phyloP scores from a whole-genome alignment of 2,113 vertebrate genomes.

The Lycaon pictus region DNA sequence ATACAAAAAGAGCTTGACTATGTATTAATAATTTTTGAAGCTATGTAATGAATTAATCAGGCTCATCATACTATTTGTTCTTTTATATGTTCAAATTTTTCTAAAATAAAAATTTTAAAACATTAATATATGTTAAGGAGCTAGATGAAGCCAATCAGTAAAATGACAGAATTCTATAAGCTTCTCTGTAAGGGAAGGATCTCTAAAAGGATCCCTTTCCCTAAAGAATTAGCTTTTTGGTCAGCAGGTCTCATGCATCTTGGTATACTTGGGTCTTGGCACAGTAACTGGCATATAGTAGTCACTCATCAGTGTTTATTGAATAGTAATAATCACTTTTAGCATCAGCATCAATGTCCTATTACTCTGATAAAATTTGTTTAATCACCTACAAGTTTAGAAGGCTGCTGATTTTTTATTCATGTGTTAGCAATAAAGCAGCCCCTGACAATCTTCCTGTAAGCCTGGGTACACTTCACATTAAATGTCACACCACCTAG shows the following conservation, averaged over 20 bases:
- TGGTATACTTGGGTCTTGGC: background rate
- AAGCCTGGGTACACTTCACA: background rate
- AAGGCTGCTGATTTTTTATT: background rate
- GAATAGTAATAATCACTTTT: background rate
- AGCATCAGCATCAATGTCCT: background rate
- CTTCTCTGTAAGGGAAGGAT: background rate
- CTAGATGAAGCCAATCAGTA: background rate
- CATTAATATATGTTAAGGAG: background rate
- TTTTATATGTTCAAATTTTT: background rate
- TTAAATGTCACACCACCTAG: background rate
- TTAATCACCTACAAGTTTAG: background rate
- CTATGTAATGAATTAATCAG: background rate
- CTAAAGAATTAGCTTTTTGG: background rate
- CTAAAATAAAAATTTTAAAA: background rate
- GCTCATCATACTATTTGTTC: background rate
- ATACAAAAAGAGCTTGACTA: background rate
- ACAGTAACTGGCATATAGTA: background rate
- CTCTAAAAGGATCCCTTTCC: too few species aligned
- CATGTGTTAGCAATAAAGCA: background rate
- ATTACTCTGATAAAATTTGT: background rate
- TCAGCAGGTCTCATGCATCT: background rate
- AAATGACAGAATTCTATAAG: background rate
- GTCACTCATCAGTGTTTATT: background rate
- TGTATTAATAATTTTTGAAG: background rate
- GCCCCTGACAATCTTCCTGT: background rate